These are phyloP conservation scores for Psammodynastes pulverulentus DNA, from an alignment of 2,113 vertebrate genomes.

Conservation along the genomic window DNA sequence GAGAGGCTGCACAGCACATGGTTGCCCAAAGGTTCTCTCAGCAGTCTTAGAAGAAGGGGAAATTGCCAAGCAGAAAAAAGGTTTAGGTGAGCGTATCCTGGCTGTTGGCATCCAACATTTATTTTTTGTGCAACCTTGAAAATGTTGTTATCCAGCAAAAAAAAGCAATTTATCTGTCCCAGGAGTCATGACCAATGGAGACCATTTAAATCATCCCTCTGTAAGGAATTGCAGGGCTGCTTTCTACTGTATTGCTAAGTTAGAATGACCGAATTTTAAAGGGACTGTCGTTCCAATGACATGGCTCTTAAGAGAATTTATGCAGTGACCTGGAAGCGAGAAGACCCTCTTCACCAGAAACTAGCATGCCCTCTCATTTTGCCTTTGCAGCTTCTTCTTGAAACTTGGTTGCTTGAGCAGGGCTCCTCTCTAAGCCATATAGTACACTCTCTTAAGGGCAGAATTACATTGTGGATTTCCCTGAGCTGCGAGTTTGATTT, in stretches of 20 bases:
- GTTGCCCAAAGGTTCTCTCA: constrained; percentile 6
- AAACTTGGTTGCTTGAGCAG: constrained; percentile 31
- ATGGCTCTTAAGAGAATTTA: neutral
- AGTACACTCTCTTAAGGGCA: neutral
- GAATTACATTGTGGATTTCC: neutral
- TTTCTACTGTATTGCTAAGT: neutral
- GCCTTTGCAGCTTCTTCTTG: constrained; percentile 34
- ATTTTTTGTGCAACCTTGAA: constrained; percentile 7
- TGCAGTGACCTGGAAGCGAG: accelerated
- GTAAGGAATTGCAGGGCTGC: constrained; percentile 11
- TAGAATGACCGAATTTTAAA: neutral
- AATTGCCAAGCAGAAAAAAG: neutral
- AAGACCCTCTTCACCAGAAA: constrained; percentile 25
- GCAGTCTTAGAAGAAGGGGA: neutral
- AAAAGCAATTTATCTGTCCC: constrained; percentile 19
- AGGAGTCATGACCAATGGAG: neutral
- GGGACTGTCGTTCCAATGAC: neutral
- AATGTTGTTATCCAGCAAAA: neutral
- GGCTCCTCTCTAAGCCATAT: constrained; percentile 23
- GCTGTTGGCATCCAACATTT: neutral
- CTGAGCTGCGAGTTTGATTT: neutral
- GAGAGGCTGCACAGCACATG: constrained; percentile 11
- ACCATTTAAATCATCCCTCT: constrained; percentile 21
- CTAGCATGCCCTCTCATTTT: neutral
- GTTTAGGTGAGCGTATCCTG: constrained; percentile 24